Evolutionary conservation across 2,113 vertebrate genomes (phyloP).

Genomic region (Myanophis thanlyinensis): DNA sequence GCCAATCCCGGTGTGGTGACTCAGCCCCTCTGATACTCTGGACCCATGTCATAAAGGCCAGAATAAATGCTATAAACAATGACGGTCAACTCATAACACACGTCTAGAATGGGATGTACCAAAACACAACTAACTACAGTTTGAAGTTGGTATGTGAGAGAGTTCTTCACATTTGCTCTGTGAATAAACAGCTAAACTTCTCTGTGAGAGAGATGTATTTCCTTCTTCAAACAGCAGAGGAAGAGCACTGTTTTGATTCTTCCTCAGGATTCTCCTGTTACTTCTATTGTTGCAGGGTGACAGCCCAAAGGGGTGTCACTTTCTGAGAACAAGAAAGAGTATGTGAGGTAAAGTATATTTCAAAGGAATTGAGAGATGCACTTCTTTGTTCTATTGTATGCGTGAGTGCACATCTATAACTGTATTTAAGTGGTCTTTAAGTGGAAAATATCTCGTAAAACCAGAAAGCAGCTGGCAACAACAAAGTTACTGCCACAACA

Average conservation of each 20-base stretch:
- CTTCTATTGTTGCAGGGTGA: background rate
- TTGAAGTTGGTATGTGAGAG: background rate
- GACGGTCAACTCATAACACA: background rate
- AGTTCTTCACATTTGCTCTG: background rate
- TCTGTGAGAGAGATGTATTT: constrained; percentile 28
- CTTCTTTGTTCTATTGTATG: background rate
- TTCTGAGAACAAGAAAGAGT: background rate
- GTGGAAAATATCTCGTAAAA: background rate
- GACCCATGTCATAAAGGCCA: background rate
- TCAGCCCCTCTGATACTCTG: background rate
- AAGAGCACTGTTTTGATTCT: constrained; percentile 23
- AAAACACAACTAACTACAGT: background rate
- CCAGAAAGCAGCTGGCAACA: background rate
- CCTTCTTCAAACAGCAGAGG: constrained; percentile 15
- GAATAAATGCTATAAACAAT: background rate
- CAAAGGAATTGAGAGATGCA: background rate
- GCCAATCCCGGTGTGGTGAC: background rate
- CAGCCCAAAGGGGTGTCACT: background rate
- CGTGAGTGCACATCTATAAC: background rate
- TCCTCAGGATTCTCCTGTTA: background rate
- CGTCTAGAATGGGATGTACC: no score
- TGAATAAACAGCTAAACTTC: background rate
- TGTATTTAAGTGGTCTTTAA: background rate
- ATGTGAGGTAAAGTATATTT: background rate
- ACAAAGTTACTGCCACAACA: background rate